Evolutionary conservation across 2,888 invertebrate species (phyloP), one percentile per base, ranked within the genome.

Genomic region (Strigamia crassipes): DNA sequence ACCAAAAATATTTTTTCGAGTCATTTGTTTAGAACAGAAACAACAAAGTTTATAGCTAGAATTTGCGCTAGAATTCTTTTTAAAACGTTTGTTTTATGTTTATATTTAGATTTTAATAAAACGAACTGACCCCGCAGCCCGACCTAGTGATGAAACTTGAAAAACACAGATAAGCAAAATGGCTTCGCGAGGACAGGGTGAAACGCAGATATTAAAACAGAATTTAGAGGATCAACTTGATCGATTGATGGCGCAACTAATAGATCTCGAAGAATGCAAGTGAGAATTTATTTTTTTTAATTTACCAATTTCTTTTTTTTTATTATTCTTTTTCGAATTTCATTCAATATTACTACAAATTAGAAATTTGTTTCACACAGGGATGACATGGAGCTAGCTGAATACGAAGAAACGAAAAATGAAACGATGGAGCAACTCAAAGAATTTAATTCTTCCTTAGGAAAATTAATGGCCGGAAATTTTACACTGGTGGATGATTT

Each of bases 341-440:
- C 10, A 73, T 23, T 13, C 5, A 73, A 73, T 27, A 2, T 73
- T 73, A 13, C 10, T n/a, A n/a, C n/a, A n/a, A 73, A 38, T 46
- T 27, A 27, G 27, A 27, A 27, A 27, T 27, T 27, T 79, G 2
- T 46, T 5, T 38, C 83, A 86, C 87, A 41, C 85, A 93, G 93
- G 86, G 90, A 90, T 84, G 92, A 92, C 82, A 86, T 94, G 83
- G 91, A 92, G 18, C 86, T 87, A 6, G 90, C 90, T 42, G 93
- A 93, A 87, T 93, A 93, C 88, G 90, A 91, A 83, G 92, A 92
- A 86, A 91, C 91, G 9, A 92, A 91, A 87, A 89, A 90, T 84
- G 93, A 93, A 84, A 93, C 93, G 0, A 88, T 92, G 85, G 93
- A 93, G 83, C 93, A 93, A 86, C 87, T 93, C 31, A 90, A 91